Percentiles rank a stretch among this genome's conserved stretches.
Evolutionary conservation across 2,113 vertebrate genomes (phyloP).

Genomic region (Solea solea): DNA sequence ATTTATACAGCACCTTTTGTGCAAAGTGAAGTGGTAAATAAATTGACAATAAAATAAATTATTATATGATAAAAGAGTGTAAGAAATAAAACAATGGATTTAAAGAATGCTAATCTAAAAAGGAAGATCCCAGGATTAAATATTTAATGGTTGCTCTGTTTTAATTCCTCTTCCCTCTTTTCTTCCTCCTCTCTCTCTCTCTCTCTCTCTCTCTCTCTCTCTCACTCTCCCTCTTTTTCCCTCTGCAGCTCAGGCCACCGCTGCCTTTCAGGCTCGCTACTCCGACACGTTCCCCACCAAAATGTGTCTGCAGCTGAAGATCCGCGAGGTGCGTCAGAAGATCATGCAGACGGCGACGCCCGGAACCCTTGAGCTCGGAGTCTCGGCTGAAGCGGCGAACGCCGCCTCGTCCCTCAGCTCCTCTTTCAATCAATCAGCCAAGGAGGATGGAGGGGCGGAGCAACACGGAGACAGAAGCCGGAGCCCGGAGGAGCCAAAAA

Average conservation of each 20-base stretch:
- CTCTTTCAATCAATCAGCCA: constrained; percentile 59
- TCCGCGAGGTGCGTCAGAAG: constrained; percentile 94
- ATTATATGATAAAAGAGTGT: too few relatives aligned
- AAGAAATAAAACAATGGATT: too few relatives aligned
- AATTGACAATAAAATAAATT: too few relatives aligned
- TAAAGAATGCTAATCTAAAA: too few relatives aligned
- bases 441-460: constrained; percentile 66
- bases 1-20: too few relatives aligned
- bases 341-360: constrained; percentile 94
- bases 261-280: constrained; percentile 91
- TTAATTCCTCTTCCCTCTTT: too few relatives aligned
- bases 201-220: not conserved
- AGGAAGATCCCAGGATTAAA: too few relatives aligned
- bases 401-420: constrained; percentile 62
- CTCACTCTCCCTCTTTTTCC: not conserved
- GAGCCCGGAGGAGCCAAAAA: constrained; percentile 75
- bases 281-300: constrained; percentile 93
- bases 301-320: constrained; percentile 93
- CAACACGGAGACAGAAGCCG: constrained; percentile 60
- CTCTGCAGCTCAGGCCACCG: constrained; percentile 88
- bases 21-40: too few relatives aligned
- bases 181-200: too few relatives aligned
- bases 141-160: too few relatives aligned
- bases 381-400: constrained; percentile 19
- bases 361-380: constrained; percentile 73